Evolutionary conservation across 2,797 vertebrate genomes (phyloP).

Genomic region (Neopelma chrysocephalum): DNA sequence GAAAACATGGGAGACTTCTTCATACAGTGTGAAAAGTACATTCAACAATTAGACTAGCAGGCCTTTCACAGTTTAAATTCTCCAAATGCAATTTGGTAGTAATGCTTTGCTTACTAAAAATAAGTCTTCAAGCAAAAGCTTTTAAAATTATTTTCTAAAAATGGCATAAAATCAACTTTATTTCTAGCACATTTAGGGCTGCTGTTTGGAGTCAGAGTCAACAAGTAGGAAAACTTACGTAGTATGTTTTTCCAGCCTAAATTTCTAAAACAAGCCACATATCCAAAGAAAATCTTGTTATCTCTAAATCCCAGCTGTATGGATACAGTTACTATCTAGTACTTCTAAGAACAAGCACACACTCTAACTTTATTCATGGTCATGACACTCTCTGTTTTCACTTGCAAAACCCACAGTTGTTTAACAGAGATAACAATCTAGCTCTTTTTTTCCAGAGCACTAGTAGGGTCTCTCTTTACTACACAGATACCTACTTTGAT

Average conservation of each 20-base stretch:
- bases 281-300: not conserved
- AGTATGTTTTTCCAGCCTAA: not conserved
- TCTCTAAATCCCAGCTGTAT: not conserved
- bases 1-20: not conserved
- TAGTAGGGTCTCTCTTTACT: not conserved
- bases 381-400: not conserved
- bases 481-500: not conserved
- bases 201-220: not conserved
- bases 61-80: not conserved
- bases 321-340: not conserved
- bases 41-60: not conserved
- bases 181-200: not conserved
- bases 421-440: not conserved
- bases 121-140: not conserved
- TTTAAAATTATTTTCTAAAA: not conserved
- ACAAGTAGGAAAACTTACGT: accelerated
- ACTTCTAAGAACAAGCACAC: not conserved
- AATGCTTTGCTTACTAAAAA: not conserved
- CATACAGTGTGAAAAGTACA: not conserved
- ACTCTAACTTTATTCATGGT: not conserved
- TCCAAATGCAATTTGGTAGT: not conserved
- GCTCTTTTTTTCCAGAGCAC: not conserved
- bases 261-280: not conserved
- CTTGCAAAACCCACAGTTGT: not conserved
- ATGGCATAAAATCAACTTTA: not conserved